Evolutionary conservation across 2,113 vertebrate species (phyloP).

Genomic region (Thermophis baileyi): DNA sequence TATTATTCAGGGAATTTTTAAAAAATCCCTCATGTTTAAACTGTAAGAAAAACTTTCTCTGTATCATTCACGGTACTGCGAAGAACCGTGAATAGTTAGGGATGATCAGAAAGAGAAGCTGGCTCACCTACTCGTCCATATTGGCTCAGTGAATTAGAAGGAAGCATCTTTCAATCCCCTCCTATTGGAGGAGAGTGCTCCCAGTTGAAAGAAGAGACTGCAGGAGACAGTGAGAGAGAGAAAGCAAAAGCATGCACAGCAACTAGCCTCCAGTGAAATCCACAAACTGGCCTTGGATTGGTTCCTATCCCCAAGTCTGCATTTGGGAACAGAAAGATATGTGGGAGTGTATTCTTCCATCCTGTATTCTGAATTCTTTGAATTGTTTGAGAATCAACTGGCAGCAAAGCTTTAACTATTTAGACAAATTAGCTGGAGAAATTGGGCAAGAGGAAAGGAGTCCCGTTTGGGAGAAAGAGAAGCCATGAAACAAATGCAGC

Average conservation of each 20-base stretch:
- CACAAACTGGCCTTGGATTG: constrained; percentile 1
- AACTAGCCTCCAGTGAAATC: constrained; percentile 11
- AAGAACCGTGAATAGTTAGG: background rate
- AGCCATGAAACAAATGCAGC: constrained; percentile 3
- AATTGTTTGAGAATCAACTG: background rate
- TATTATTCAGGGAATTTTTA: background rate
- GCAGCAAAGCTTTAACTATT: background rate
- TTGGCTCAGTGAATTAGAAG: constrained; percentile 3
- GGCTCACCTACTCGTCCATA: background rate
- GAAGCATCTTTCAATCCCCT: background rate
- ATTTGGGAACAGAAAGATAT: background rate
- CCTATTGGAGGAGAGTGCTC: constrained; percentile 9
- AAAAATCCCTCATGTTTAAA: background rate
- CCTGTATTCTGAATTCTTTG: background rate
- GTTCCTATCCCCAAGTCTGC: background rate
- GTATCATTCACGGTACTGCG: constrained; percentile 7
- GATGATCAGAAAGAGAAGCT: constrained; percentile 8
- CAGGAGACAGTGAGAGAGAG: background rate
- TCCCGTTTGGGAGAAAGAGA: constrained; percentile 4
- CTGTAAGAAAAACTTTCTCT: background rate
- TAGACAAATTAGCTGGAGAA: background rate
- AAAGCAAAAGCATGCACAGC: background rate
- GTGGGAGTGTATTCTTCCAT: background rate
- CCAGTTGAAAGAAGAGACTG: constrained; percentile 8
- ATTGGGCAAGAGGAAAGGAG: constrained; percentile 9